Evolutionary conservation across 2,888 invertebrate species (phyloP).

Genomic region (Syrphus vitripennis): DNA sequence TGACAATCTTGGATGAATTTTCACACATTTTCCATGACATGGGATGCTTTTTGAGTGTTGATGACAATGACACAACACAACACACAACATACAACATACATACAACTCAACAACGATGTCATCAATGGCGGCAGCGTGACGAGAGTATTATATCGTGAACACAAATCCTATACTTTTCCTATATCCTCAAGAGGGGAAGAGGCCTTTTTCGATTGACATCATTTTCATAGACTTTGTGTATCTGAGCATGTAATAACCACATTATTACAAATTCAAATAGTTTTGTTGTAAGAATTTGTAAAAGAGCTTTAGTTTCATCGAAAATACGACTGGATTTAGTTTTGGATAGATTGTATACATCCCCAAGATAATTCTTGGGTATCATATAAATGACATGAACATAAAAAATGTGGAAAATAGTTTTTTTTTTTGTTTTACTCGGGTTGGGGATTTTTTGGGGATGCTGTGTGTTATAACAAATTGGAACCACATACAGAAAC

Average conservation of each 20-base stretch:
- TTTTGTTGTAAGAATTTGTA: conserved; percentile 37
- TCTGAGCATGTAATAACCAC: conserved; percentile 61
- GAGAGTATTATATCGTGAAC: conserved; percentile 29
- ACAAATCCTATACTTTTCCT: conserved; percentile 40
- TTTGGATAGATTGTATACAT: background rate
- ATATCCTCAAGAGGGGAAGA: too few relatives aligned
- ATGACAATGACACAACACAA: conserved; percentile 7
- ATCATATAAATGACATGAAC: background rate
- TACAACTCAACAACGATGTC: background rate
- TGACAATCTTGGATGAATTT: conserved; percentile 66
- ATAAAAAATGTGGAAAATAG: background rate
- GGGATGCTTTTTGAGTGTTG: conserved; percentile 41
- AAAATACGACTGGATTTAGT: conserved; percentile 37
- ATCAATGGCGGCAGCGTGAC: conserved; percentile 6
- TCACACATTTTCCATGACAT: conserved; percentile 57
- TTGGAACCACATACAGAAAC: conserved; percentile 26
- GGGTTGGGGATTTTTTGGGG: too few relatives aligned
- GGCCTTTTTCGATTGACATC: conserved; percentile 23
- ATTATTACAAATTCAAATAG: conserved; percentile 58
- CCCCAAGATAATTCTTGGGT: conserved; percentile 29
- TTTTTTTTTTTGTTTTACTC: background rate
- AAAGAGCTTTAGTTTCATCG: conserved; percentile 29
- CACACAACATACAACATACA: background rate
- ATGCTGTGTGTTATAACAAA: conserved; percentile 19
- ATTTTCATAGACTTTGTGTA: conserved; percentile 40